phyloP scores from a whole-genome alignment of 2,797 vertebrate genomes.

The Amblyraja radiata region DNA sequence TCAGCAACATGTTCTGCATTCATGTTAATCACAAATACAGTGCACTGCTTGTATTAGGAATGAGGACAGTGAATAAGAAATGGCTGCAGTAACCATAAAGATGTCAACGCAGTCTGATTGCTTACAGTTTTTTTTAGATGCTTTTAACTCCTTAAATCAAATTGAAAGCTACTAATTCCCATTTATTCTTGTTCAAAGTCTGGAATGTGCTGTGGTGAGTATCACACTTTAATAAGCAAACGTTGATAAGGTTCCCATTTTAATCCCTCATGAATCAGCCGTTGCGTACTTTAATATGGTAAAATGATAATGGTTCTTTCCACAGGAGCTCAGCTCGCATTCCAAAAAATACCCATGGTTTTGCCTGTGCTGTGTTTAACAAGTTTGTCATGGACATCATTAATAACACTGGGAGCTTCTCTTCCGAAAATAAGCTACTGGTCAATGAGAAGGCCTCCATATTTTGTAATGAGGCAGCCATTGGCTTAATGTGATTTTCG shows the following conservation, averaged over 20 bases:
- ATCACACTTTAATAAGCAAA: neutral
- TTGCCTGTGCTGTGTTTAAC: constrained; percentile 17
- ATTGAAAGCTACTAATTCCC: neutral
- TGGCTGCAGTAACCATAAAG: neutral
- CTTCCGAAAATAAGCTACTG: neutral
- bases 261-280: neutral
- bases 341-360: neutral
- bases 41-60: neutral
- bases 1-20: neutral
- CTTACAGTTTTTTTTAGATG: constrained; percentile 8
- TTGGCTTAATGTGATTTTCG: neutral
- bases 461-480: neutral
- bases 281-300: neutral
- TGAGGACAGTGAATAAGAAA: neutral
- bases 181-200: neutral
- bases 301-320: neutral
- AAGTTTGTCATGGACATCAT: neutral
- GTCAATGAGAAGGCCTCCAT: neutral
- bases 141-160: constrained; percentile 21
- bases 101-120: neutral
- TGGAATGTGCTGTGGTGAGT: neutral
- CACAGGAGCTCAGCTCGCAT: neutral
- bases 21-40: too few species aligned
- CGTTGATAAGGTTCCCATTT: neutral
- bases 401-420: constrained; percentile 1